These are phyloP conservation scores for Bradynema listronoti DNA, from an alignment of 1,140 invertebrate genomes.

Conservation along the genomic window DNA sequence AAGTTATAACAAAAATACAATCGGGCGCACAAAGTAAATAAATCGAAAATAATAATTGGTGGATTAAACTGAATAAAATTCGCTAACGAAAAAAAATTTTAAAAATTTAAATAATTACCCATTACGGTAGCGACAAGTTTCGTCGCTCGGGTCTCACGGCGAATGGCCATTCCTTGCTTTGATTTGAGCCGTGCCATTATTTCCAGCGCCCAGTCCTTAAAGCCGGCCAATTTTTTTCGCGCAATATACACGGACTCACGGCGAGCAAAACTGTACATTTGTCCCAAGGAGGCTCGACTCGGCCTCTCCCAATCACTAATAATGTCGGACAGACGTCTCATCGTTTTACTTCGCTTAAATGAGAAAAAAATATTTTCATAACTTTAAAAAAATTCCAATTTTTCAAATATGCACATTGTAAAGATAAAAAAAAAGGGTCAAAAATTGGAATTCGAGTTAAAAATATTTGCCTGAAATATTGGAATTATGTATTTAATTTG, in stretches of 20 bases:
- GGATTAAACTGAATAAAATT: conserved; percentile 7
- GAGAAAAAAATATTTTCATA: too few species aligned
- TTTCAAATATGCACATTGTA: too few species aligned
- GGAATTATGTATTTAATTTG: too few species aligned
- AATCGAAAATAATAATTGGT: too few species aligned
- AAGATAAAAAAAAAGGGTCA: too few species aligned
- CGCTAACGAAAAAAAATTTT: not conserved
- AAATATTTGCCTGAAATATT: not conserved
- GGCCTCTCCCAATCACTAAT: conserved; percentile 56
- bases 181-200: conserved; percentile 57
- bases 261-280: conserved; percentile 53
- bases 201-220: conserved; percentile 57
- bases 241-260: conserved; percentile 56
- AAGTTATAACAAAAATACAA: too few species aligned
- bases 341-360: conserved; percentile 37
- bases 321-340: conserved; percentile 55
- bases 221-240: conserved; percentile 53
- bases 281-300: conserved; percentile 47
- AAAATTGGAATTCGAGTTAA: not conserved
- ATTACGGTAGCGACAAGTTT: conserved; percentile 57
- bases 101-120: conserved; percentile 35
- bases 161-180: conserved; percentile 57
- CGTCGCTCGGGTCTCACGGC: conserved; percentile 52
- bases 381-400: not conserved
- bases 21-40: too few species aligned